Percentiles rank a stretch among this genome's conserved stretches.
Evolutionary conservation across 2,113 vertebrate species (phyloP).

Genomic region (Platichthys stellatus): DNA sequence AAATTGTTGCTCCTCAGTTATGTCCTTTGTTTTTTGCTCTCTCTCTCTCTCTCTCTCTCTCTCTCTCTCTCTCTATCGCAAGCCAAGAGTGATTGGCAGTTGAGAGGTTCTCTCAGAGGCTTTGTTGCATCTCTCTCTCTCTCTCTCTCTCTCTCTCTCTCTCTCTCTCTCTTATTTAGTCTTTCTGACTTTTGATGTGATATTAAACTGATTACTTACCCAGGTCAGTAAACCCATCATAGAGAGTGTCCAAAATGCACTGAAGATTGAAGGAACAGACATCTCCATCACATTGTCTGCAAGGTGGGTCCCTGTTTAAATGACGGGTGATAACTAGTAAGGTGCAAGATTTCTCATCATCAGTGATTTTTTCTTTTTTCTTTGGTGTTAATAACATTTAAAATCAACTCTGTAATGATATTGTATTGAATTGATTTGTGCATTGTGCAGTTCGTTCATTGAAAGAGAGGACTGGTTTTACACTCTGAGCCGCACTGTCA

Average conservation of each 20-base stretch:
- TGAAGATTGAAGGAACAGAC: constrained; percentile 90
- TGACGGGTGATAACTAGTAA: not conserved
- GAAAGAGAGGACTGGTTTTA: constrained; percentile 97
- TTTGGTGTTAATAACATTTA: not conserved
- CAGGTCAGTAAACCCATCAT: constrained; percentile 91
- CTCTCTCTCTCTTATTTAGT: not conserved
- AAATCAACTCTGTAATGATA: not conserved
- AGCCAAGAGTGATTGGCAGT: too few species aligned
- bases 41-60: not conserved
- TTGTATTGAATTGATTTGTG: not conserved
- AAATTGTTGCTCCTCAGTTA: not conserved
- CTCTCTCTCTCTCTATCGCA: too few species aligned
- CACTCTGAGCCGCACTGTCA: constrained; percentile 87
- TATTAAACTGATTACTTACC: constrained; percentile 29
- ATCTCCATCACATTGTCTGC: constrained; percentile 90
- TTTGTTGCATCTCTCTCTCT: not conserved
- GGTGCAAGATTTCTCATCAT: too few species aligned
- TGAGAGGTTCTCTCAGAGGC: too few species aligned
- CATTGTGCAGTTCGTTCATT: constrained; percentile 86
- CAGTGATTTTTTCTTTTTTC: too few species aligned
- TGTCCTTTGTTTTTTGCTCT: not conserved
- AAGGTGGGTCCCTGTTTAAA: constrained; percentile 81
- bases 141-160: too few species aligned
- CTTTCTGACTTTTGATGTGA: not conserved
- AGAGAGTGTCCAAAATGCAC: constrained; percentile 87